Percentiles rank a stretch among this genome's conserved stretches.
Conservation (phyloP, 2,113 vertebrate genomes). For the Apteryx mantelli region DNA sequence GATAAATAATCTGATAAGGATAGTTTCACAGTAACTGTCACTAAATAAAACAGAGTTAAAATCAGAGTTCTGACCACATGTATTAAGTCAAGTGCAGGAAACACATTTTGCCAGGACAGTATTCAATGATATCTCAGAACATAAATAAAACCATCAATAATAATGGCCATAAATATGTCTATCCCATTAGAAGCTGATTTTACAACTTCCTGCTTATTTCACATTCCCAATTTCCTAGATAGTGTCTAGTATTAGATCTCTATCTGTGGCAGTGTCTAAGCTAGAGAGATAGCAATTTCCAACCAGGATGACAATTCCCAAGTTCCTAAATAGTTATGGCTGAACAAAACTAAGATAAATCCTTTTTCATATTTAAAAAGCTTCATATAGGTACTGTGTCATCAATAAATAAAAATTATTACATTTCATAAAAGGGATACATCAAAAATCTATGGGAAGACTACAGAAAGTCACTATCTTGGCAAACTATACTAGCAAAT, state of each 20-base stretch:
- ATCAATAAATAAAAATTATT: background rate
- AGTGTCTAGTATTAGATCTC: background rate
- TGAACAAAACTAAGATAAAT: background rate
- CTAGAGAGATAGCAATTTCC: background rate
- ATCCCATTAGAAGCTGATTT: background rate
- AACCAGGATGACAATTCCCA: background rate
- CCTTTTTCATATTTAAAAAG: background rate
- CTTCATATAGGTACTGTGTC: background rate
- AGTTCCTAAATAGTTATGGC: background rate
- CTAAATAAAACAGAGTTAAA: conserved; percentile 21
- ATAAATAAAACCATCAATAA: background rate
- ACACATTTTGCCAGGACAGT: conserved; percentile 1
- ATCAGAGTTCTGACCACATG: background rate
- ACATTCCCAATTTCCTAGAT: background rate
- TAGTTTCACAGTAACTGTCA: conserved; percentile 4
- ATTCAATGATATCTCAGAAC: background rate
- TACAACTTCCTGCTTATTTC: background rate
- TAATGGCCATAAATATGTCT: background rate
- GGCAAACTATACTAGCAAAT: background rate
- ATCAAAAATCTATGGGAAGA: background rate
- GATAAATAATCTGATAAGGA: background rate
- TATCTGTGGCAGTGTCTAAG: background rate
- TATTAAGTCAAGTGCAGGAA: background rate
- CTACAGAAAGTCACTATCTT: background rate
- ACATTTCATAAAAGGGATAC: background rate